These are phyloP conservation scores for Tetramorium simillimum DNA, from an alignment of 1,140 invertebrate genomes.

Conservation along the genomic window DNA sequence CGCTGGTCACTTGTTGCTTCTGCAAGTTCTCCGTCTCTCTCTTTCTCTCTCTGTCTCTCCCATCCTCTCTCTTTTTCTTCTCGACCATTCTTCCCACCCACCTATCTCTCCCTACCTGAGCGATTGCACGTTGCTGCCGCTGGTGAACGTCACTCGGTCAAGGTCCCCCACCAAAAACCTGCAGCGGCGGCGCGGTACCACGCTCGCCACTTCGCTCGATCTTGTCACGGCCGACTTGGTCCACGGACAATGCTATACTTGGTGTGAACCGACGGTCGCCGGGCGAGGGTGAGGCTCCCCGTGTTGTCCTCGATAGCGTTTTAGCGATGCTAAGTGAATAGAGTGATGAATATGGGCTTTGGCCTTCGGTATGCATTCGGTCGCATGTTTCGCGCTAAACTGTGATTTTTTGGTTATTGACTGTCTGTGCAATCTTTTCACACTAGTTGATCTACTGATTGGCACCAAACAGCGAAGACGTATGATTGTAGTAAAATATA, in stretches of 20 bases:
- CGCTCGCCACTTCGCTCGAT: slow-evolving; percentile 9
- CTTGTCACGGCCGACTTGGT: slow-evolving; percentile 40
- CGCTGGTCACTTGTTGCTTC: slow-evolving; percentile 26
- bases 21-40: background rate
- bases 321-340: slow-evolving; percentile 26
- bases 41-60: background rate
- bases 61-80: background rate
- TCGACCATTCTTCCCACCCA: slow-evolving; percentile 9
- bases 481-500: background rate
- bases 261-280: slow-evolving; percentile 61
- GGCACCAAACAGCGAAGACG: background rate
- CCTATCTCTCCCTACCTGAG: slow-evolving; percentile 31
- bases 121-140: slow-evolving; percentile 34
- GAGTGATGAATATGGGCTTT: slow-evolving; percentile 16
- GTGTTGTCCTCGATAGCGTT: slow-evolving; percentile 36
- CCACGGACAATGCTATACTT: slow-evolving; percentile 78
- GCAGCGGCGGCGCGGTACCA: slow-evolving; percentile 40
- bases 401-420: background rate
- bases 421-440: slow-evolving; percentile 3
- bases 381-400: slow-evolving; percentile 12
- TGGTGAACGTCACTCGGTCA: slow-evolving; percentile 82
- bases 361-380: slow-evolving; percentile 2
- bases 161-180: slow-evolving; percentile 81
- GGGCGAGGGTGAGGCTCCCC: slow-evolving; percentile 60
- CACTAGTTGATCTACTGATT: background rate